Base-by-base conservation (phyloP, 2,797 vertebrate genomes). In the Ctenopoma kingsleyae region DNA sequence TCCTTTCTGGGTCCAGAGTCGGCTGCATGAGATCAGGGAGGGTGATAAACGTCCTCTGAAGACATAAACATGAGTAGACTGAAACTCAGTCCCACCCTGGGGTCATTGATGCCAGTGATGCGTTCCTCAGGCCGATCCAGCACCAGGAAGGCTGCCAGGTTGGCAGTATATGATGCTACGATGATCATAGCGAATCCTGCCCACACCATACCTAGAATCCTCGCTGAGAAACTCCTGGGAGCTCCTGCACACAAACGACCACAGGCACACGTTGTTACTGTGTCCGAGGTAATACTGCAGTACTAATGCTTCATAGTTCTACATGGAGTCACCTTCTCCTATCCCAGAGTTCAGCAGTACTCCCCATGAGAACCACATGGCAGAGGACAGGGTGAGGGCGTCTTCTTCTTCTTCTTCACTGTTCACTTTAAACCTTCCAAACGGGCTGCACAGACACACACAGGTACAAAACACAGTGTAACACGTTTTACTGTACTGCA, bases 321-420 rank as follows among this genome's bases (percentile, higher is more conserved):
- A n/a, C n/a, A 46, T n/a, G 3, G 59, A 51, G 19, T 51, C 58
- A 98, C 97, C 97, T 96, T 99, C 98, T 90, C 98, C 97, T 0
- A 99, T 99, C 81, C 97, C 98, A 1, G 98, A 99, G 89, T 99
- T 99, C 85, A 99, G 92, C 78, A 98, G 93, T 52, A 99, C 97
- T 70, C 98, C 97, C 98, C 98, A 99, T 64, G 98, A 99, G 91
- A 99, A 99, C 98, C 98, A 99, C 98, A 99, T 99, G 81, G 98
- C 98, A 0, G 97, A 99, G 59, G 98, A 97, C 58, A 98, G 92
- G 57, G 97, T 99, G 88, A 99, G 93, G 51, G 97, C 97, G 9
- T 99, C 97, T 85, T 99, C 97, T 81, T 99, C 98, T 88, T 98
- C 97, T 67, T 98, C 97, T 81, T 99, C 97, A 0, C 97, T 99